Percentiles rank a stretch among this genome's conserved stretches.
phyloP scores from a whole-genome alignment of 30 jellyfish, hydroid and myxozoan genomes.

The Chrysaora quinquecirrha region DNA sequence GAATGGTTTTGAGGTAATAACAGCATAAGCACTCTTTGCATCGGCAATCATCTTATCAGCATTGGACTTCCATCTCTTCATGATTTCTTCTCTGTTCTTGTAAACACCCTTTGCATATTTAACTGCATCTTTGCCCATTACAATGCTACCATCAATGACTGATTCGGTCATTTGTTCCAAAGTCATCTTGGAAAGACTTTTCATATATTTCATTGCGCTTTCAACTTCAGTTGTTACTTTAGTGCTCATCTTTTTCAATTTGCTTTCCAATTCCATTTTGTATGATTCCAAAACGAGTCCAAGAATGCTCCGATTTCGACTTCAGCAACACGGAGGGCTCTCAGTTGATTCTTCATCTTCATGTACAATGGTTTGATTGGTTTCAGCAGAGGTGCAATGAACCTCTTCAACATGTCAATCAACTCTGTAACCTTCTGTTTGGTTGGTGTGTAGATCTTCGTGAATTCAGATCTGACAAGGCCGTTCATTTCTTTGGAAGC shows the following conservation, averaged over 20 bases:
- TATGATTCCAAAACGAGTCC: conserved; percentile 25
- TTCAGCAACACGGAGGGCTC: conserved; percentile 58
- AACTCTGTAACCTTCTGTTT: conserved; percentile 23
- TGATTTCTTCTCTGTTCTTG: conserved; percentile 41
- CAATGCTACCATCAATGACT: conserved; percentile 51
- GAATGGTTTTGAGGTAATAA: conserved; percentile 57
- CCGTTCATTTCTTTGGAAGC: conserved; percentile 29
- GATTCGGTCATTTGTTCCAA: conserved; percentile 68
- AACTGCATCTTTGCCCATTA: conserved; percentile 53
- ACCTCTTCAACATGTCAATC: conserved; percentile 48
- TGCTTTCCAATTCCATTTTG: conserved; percentile 35
- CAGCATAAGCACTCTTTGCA: conserved; percentile 42
- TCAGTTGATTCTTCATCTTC: conserved; percentile 67
- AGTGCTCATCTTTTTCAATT: conserved; percentile 4
- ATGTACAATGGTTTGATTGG: conserved; percentile 75
- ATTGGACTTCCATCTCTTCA: conserved; percentile 36
- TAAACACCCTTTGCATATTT: conserved; percentile 20
- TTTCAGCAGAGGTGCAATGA: conserved; percentile 72
- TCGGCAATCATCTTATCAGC: conserved; percentile 8
- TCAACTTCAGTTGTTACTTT: conserved; percentile 6
- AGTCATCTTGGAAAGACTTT: conserved; percentile 62
- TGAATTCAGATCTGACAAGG: conserved; percentile 30
- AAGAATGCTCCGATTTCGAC: conserved; percentile 56
- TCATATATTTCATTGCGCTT: conserved; percentile 7
- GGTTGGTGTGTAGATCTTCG: conserved; percentile 61